Base-by-base conservation (phyloP, 2,797 vertebrate species). In the Gallinago nigripennis region DNA sequence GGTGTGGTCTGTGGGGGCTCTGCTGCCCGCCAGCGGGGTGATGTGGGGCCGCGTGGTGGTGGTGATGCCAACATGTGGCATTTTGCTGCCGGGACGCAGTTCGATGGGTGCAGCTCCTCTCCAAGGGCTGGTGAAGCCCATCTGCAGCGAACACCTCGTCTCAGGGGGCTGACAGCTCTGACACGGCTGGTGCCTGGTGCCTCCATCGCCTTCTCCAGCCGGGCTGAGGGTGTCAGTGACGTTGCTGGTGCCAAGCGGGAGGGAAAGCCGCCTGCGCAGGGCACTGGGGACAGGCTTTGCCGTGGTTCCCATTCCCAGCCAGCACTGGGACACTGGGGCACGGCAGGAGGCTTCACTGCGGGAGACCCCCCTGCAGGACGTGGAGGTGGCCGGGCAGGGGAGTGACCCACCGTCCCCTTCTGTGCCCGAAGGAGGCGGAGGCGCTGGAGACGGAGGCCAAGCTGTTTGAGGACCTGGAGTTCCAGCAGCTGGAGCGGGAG, bases 381-480 rank as follows among this genome's bases (percentile, higher is more conserved):
- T 0, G 0, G 58, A 87, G 57, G 12, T 61, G 54, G 37, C 30
- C 2, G 0, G 54, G 18, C 35, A 6, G 66, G 83, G 73, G 61
- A 65, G 94, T 96, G 94, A 97, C 79, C 69, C 25, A 2, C 14
- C 0, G 3, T 77, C 13, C 48, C 58, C 68, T 84, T 45, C 43
- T 97, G 88, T 97, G 51, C 51, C 96, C 85, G 70, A 97, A 99
- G 99, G 99, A 99, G 51, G 99, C 98, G 2, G 99, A 99, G 79
- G 98, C 85, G 2, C 95, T 99, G 96, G 99, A 99, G 95, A 97
- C 98, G 0, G 99, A 98, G 95, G 98, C 98, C 18, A 99, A 99
- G 93, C 98, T 99, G 87, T 99, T 99, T 69, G 99, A 99, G 94
- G 99, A 99, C 97, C 96, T 99, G 97, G 99, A 99, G 97, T 99